A percentile compares a stretch with the other conserved stretches of the same genome.
phyloP scores from a whole-genome alignment of 2,113 vertebrate genomes.

The Spea bombifrons region DNA sequence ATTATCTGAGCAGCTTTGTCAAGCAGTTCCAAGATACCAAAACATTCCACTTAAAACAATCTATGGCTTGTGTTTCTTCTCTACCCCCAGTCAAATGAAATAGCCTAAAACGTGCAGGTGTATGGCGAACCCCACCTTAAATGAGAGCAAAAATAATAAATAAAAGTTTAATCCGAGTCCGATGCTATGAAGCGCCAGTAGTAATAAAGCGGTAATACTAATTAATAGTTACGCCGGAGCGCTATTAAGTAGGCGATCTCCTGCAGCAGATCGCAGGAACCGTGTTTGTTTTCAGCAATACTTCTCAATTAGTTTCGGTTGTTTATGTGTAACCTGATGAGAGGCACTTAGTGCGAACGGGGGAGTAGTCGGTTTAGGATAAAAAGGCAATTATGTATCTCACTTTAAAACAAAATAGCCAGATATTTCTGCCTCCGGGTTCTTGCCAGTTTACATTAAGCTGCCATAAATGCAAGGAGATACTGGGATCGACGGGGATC shows the following conservation, averaged over 20 bases:
- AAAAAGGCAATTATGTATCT: background rate
- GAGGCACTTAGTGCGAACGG: background rate
- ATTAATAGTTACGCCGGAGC: constrained; percentile 11
- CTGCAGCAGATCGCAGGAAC: background rate
- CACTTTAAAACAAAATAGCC: too few species aligned
- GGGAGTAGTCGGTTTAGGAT: background rate
- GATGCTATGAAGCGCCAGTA: background rate
- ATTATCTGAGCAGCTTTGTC: background rate
- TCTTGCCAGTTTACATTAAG: too few species aligned
- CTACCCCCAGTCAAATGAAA: background rate
- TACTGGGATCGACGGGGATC: too few species aligned
- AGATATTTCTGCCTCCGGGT: too few species aligned
- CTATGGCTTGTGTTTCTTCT: background rate
- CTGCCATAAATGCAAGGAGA: too few species aligned
- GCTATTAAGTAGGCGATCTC: background rate
- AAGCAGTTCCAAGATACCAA: background rate
- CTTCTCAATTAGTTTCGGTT: background rate
- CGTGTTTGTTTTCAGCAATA: constrained; percentile 11
- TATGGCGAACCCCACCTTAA: too few species aligned
- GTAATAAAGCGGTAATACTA: background rate
- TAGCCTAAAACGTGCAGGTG: background rate
- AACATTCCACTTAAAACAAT: background rate
- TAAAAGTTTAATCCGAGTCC: too few species aligned
- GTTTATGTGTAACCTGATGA: background rate
- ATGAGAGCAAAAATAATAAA: too few species aligned